Evolutionary conservation across 1,140 invertebrate genomes (phyloP), one percentile per base, ranked within the genome.

Genomic region (Drosophila guanche): DNA sequence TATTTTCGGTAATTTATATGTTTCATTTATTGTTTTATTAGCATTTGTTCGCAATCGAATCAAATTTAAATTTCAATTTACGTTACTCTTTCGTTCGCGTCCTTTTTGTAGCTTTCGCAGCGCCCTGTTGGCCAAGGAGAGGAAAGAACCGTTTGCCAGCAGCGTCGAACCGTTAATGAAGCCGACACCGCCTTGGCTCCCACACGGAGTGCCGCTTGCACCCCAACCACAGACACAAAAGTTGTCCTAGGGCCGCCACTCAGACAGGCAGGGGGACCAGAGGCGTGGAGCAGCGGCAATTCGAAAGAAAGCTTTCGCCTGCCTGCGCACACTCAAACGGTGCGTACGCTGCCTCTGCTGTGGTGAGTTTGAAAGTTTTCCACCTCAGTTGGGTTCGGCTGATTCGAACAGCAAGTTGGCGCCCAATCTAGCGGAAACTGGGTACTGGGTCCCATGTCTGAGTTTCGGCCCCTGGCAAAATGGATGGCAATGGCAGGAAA

Each of bases 131-230:
- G 56, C 48, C 68, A 43, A 65, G 57, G 41, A 62, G 43, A 27
- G 50, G n/a, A 68, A 65, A 65, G 45, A 88, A 88, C 83, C 81
- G 78, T 67, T 71, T 70, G 50, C 63, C 73, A 81, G 58, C 83
- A 86, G 74, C 69, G 83, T 63, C 81, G 69, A 85, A 79, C 72
- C 70, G 81, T 65, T 65, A 88, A 86, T 86, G 81, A 88, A 86
- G 63, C 65, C 68, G 53, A 58, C 62, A 68, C 60, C 60, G 23
- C 27, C 50, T 70, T 71, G 71, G 59, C 73, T 45, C 77, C 45
- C 61, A 77, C 47, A 62, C 65, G 47, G 50, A 68, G 62, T 40
- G 37, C 62, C 29, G 37, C 53, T 54, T 25, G 12, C 2, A 16
- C 45, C 59, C 14, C 25, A 29, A n/a, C 48, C 27, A 40, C 8